A percentile compares a stretch with the other conserved stretches of the same genome.
phyloP scores from a whole-genome alignment of 2,113 vertebrate species.

The Rousettus leschenaultii region DNA sequence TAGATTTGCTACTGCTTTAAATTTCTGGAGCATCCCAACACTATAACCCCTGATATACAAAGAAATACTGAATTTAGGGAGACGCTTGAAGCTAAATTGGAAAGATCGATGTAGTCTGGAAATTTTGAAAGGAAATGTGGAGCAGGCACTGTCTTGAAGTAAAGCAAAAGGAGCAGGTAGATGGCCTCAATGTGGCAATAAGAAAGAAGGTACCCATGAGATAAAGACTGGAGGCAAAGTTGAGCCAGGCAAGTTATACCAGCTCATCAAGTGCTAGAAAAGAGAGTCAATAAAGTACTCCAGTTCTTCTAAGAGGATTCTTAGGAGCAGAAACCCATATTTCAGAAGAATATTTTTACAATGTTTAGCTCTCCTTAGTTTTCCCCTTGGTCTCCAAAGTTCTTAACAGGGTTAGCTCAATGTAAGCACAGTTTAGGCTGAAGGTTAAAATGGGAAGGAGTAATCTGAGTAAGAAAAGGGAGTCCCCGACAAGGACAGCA shows the following conservation, averaged over 20 bases:
- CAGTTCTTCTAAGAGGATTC: not conserved
- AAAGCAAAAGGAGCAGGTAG: not conserved
- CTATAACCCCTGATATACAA: not conserved
- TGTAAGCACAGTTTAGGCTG: not conserved
- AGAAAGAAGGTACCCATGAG: not conserved
- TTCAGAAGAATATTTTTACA: not conserved
- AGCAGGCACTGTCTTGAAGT: not conserved
- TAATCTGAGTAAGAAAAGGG: not conserved
- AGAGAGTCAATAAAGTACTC: not conserved
- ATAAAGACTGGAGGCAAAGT: not conserved
- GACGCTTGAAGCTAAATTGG: not conserved
- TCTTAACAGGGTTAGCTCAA: not conserved
- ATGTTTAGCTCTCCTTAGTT: not conserved
- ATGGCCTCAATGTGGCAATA: not conserved
- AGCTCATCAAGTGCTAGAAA: not conserved
- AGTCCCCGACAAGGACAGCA: not conserved
- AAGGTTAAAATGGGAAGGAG: not conserved
- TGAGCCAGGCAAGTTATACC: not conserved
- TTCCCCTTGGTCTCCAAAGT: not conserved
- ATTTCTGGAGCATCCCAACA: no score
- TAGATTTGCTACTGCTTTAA: no score
- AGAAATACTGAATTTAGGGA: not conserved
- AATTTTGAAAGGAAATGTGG: not conserved
- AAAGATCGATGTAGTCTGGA: not conserved
- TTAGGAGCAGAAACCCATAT: not conserved